A percentile compares a stretch with the other conserved stretches of the same genome.
These are phyloP conservation scores for Sisyra nigra DNA, from an alignment of 2,888 invertebrate species.

Conservation along the genomic window DNA sequence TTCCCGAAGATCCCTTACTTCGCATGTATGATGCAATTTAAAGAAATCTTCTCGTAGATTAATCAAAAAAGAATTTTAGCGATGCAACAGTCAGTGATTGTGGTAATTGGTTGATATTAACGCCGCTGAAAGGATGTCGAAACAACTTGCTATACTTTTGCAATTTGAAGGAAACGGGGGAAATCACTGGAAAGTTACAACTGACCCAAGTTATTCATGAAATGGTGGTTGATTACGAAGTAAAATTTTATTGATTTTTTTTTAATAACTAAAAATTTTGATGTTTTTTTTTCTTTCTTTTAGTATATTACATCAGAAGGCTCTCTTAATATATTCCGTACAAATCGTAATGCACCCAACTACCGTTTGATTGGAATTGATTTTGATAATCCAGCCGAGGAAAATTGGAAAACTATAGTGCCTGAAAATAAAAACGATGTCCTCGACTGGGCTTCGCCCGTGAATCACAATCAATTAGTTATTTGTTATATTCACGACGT, in stretches of 20 bases:
- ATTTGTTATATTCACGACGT: conserved; percentile 87
- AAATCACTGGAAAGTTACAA: conserved; percentile 44
- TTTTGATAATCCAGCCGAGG: conserved; percentile 49
- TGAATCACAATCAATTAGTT: conserved; percentile 71
- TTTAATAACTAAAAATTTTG: too few relatives aligned
- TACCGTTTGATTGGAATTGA: conserved; percentile 77
- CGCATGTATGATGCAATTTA: conserved; percentile 52
- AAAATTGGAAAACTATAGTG: conserved; percentile 71
- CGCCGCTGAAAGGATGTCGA: conserved; percentile 74
- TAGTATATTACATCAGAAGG: conserved; percentile 86
- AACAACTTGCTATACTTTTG: conserved; percentile 82
- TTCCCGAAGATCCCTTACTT: conserved; percentile 83
- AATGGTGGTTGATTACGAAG: conserved; percentile 89
- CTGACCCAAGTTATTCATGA: conserved; percentile 71
- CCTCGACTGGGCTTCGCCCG: conserved; percentile 75
- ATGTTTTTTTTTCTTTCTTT: conserved; percentile 17
- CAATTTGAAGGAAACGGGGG: conserved; percentile 47
- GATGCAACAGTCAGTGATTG: conserved; percentile 78
- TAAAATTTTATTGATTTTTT: conserved; percentile 21
- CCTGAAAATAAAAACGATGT: conserved; percentile 75
- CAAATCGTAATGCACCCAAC: conserved; percentile 87
- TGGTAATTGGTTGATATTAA: conserved; percentile 75
- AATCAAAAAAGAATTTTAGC: conserved; percentile 30
- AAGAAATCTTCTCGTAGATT: conserved; percentile 1
- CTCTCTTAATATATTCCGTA: conserved; percentile 66